Evolutionary conservation across 2,113 vertebrate genomes (phyloP).

Genomic region (Gavia stellata): DNA sequence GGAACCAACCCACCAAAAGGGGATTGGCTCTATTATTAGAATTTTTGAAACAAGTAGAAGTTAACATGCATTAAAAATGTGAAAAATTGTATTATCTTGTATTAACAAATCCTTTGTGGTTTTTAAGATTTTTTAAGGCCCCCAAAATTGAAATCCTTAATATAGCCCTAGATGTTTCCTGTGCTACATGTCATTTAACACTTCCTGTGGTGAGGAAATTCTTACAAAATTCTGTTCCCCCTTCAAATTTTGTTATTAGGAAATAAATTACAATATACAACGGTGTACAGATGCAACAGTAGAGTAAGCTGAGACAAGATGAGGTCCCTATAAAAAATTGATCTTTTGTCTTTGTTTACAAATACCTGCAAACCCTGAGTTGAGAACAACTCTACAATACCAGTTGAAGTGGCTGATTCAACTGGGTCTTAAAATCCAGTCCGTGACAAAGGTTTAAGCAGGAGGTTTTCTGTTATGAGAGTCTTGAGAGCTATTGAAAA

Average conservation of each 20-base stretch:
- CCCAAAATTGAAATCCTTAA: not conserved
- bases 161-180: not conserved
- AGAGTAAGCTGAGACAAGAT: not conserved
- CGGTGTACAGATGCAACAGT: not conserved
- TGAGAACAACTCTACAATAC: not conserved
- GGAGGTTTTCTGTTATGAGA: not conserved
- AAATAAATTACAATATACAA: not conserved
- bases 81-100: not conserved
- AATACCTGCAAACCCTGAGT: not conserved
- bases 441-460: not conserved
- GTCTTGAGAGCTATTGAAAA: not conserved
- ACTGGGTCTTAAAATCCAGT: not conserved
- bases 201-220: not conserved
- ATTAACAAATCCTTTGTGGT: not conserved
- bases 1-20: not conserved
- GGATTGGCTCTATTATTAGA: not conserved
- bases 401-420: not conserved
- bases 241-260: not conserved
- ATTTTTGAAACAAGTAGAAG: not conserved
- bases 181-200: not conserved
- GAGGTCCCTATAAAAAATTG: not conserved
- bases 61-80: not conserved
- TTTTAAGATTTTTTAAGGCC: not conserved
- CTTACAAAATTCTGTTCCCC: not conserved
- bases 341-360: not conserved